phyloP scores from a whole-genome alignment of 2,113 vertebrate species.

The Uria aalge region DNA sequence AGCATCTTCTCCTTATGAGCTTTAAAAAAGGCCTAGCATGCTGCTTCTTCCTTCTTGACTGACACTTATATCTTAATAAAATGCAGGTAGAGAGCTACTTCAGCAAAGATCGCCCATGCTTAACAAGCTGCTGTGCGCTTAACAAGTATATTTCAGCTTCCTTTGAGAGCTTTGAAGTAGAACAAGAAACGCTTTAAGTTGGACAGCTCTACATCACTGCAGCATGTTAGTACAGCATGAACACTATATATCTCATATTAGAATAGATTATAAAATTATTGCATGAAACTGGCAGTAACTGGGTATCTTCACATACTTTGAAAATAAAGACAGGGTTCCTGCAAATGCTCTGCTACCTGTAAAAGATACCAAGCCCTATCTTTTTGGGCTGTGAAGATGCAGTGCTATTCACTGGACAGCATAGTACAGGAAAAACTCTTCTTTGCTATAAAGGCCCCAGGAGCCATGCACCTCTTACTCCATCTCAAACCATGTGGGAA shows the following conservation, averaged over 20 bases:
- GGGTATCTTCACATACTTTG: background rate
- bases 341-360: background rate
- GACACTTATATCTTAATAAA: background rate
- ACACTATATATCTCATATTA: rapidly evolving
- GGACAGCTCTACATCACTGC: background rate
- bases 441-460: background rate
- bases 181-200: background rate
- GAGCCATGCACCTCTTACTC: background rate
- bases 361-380: background rate
- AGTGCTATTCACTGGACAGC: background rate
- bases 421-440: background rate
- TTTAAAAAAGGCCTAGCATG: background rate
- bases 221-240: background rate
- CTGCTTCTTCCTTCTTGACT: background rate
- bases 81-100: background rate
- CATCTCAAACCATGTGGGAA: rapidly evolving
- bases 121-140: background rate
- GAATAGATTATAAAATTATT: background rate
- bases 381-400: background rate
- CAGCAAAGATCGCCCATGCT: background rate
- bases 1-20: background rate
- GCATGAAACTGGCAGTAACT: background rate
- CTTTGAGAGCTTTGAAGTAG: background rate
- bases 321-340: background rate
- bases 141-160: background rate